These are phyloP conservation scores for Pseudopodoces humilis DNA, from an alignment of 2,113 vertebrate species.

Conservation along the genomic window DNA sequence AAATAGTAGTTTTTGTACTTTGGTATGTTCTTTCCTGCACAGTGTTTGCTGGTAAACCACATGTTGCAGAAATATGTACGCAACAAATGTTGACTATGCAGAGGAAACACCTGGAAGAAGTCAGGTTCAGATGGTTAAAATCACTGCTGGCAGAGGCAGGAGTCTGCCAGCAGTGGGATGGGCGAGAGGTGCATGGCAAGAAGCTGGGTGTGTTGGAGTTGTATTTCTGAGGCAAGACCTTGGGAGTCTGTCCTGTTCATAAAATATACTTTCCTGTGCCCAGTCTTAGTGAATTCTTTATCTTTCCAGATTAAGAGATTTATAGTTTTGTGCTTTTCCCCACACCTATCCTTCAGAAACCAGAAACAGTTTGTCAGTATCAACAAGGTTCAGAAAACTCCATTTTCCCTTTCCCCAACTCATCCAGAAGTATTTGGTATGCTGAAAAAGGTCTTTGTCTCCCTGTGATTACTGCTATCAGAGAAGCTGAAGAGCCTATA, in stretches of 20 bases:
- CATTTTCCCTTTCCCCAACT: background rate
- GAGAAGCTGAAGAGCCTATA: background rate
- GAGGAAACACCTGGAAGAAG: background rate
- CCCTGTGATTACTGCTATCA: background rate
- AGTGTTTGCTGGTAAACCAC: background rate
- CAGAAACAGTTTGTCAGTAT: background rate
- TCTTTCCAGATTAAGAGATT: background rate
- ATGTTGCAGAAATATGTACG: background rate
- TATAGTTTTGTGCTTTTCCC: background rate
- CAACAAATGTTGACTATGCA: background rate
- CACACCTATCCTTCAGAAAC: background rate
- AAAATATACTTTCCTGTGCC: background rate
- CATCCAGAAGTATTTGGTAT: background rate
- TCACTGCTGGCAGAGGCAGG: background rate
- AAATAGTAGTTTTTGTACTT: background rate
- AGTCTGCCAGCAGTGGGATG: background rate
- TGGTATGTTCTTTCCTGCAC: background rate
- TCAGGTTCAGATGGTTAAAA: background rate
- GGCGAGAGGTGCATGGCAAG: background rate
- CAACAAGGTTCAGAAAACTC: background rate
- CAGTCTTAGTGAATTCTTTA: background rate
- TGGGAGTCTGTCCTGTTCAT: background rate
- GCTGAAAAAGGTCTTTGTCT: background rate
- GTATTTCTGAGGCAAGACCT: background rate
- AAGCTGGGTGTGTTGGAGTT: background rate